Conservation (phyloP, 1,140 invertebrate genomes). For the Calliphora vicina region DNA sequence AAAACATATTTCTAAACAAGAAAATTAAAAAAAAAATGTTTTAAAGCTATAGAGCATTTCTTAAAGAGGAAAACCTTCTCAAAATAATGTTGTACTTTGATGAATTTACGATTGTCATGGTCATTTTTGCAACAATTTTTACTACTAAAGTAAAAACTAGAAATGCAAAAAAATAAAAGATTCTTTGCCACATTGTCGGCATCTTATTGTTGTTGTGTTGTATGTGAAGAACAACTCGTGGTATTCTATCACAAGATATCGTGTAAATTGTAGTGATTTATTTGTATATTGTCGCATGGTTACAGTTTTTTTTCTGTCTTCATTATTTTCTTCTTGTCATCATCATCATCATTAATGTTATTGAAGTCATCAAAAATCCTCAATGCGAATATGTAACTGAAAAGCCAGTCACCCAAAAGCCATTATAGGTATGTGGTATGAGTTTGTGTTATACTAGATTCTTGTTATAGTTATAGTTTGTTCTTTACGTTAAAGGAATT, state of each 20-base stretch:
- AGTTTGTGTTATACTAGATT: background rate
- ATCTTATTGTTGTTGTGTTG: background rate
- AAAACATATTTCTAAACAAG: background rate
- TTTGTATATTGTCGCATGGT: background rate
- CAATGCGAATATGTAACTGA: background rate
- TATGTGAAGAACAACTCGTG: background rate
- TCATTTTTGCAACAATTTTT: constrained; percentile 14
- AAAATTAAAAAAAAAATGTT: constrained; percentile 6
- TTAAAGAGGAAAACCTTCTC: background rate
- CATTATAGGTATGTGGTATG: background rate
- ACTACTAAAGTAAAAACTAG: background rate
- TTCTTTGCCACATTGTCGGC: background rate
- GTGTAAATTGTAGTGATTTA: constrained; percentile 13
- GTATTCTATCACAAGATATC: background rate
- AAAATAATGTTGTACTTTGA: constrained; percentile 4
- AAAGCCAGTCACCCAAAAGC: background rate
- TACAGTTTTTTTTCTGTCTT: background rate
- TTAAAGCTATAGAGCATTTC: background rate
- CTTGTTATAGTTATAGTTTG: background rate
- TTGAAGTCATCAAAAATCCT: background rate
- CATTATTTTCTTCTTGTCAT: background rate
- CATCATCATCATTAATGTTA: background rate
- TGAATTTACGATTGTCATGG: constrained; percentile 13
- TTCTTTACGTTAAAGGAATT: background rate
- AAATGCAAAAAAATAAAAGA: background rate